Base-by-base conservation (phyloP, 2,113 vertebrate genomes). In the Actenoides hombroni region DNA sequence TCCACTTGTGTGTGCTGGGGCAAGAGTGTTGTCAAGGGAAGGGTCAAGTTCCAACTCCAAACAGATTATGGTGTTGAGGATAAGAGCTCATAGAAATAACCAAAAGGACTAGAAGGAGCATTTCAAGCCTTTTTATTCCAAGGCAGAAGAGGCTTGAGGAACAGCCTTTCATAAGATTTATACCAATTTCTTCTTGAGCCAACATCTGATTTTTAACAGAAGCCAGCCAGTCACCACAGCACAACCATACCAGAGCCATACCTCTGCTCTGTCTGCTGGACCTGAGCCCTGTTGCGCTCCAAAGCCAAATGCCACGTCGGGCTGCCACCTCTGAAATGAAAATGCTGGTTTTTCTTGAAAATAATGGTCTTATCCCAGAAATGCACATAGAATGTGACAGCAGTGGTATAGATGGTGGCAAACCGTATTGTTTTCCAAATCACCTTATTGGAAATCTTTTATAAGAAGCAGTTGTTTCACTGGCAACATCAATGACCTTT, bases 251-350 rank as follows among this genome's bases (percentile, higher is more conserved):
- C 39, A 92, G 61, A 89, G 81, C 61, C 15, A 3, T 88, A 83
- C 40, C 23, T 89, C 91, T 67, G 29, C 39, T 94, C 80, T 53
- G 44, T 63, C 88, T 81, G 71, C 83, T 92, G 94, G 92, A 90
- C 20, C 35, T 0, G 2, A 93, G 76, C 83, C 76, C 51, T 75
- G 16, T 59, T 0, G 0, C 0, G 0, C 28, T 94, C 71, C 26
- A 18, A 49, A 85, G 61, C 78, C 90, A 96, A 92, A 69, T 61
- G 70, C 70, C 85, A 86, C 68, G 89, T 89, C 25, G 20, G 81
- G 59, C 59, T 91, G 54, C 60, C 0, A 2, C 60, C 48, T 81
- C 65, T 61, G 21, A 75, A 88, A 81, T 35, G 28, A 76, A 75
- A 95, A n/a, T 69, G 23, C 23, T 37, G 17, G 3, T 90, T 37